Base-by-base conservation (phyloP, 2,888 invertebrate species). In the Yponomeuta evonymella region DNA sequence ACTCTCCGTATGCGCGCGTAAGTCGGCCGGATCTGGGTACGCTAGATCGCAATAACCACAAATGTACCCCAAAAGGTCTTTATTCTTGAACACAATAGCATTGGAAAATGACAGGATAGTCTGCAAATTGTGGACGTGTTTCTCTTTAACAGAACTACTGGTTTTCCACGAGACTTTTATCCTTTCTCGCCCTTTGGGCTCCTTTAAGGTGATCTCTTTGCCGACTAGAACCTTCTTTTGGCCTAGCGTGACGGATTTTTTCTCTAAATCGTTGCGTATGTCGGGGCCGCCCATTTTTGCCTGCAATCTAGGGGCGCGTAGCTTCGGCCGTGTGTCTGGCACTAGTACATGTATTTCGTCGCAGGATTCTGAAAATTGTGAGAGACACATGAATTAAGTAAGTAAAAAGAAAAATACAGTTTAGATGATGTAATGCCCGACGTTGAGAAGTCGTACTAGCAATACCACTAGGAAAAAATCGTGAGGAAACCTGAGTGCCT, bases 81-180 rank as follows among this genome's bases (percentile, higher is more conserved):
- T 89, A 48, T 88, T 85, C 23, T 83, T 85, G 72, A 91, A 91
- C 0, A 89, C 89, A 0, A 81, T 79, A 0, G 81, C 88, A 64
- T 89, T 91, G 0, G 89, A 88, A 69, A 77, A 87, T 29, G 87
- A 79, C 0, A 91, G 72, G 70, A 91, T 82, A 0, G 81, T 86
- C 2, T 80, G 76, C 0, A 90, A 71, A 51, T 91, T 91, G 3
- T 87, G 84, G 62, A 73, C 79, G 62, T 89, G 87, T 74, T 90
- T 90, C 0, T 72, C 70, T 70, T 85, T 89, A 11, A 84, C 83
- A 0, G 76, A 43, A 43, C 43, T 74, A 4, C 15, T 58, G 15
- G 1, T 74, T 15, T 33, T 70, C 67, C 67, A 67, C 15, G 33
- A n/a, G 2, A 43, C 48, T n/a, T 67, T 48, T 15, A 67, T n/a